phyloP scores from a whole-genome alignment of 2,888 invertebrate genomes.

The Julus scandinavius region DNA sequence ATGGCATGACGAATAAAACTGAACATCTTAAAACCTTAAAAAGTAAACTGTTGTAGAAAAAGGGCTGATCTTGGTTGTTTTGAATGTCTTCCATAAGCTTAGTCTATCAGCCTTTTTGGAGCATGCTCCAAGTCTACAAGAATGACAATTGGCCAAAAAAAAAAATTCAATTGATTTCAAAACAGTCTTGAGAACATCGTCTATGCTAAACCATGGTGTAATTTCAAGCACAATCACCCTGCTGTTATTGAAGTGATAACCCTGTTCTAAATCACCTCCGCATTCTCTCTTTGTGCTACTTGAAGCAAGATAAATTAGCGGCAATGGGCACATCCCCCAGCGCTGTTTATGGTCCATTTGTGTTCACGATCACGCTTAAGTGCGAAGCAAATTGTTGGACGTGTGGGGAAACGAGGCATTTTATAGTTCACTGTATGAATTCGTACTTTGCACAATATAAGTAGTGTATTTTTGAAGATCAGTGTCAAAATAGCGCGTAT shows the following conservation, averaged over 20 bases:
- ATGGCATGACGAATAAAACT: neutral
- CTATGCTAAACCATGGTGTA: neutral
- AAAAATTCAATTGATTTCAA: too few species aligned
- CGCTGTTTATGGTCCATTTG: neutral
- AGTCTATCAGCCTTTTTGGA: too few species aligned
- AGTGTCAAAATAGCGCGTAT: neutral
- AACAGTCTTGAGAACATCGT: neutral
- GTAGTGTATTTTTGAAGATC: neutral
- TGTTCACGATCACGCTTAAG: slow-evolving; percentile 2
- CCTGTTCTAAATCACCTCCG: neutral
- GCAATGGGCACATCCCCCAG: neutral
- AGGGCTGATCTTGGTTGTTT: too few species aligned
- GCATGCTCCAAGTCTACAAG: too few species aligned
- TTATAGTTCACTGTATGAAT: slow-evolving; percentile 26
- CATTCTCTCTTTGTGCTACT: neutral
- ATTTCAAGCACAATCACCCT: neutral
- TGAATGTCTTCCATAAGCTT: too few species aligned
- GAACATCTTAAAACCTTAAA: neutral
- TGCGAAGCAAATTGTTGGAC: slow-evolving; percentile 25
- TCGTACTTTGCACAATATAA: slow-evolving; percentile 11
- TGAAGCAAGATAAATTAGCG: neutral
- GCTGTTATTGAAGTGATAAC: neutral
- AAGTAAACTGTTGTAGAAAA: neutral
- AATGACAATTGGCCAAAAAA: too few species aligned
- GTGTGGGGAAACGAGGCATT: neutral